Base-by-base conservation (phyloP, 2,797 vertebrate genomes). In the Acrossocheilus fasciatus region DNA sequence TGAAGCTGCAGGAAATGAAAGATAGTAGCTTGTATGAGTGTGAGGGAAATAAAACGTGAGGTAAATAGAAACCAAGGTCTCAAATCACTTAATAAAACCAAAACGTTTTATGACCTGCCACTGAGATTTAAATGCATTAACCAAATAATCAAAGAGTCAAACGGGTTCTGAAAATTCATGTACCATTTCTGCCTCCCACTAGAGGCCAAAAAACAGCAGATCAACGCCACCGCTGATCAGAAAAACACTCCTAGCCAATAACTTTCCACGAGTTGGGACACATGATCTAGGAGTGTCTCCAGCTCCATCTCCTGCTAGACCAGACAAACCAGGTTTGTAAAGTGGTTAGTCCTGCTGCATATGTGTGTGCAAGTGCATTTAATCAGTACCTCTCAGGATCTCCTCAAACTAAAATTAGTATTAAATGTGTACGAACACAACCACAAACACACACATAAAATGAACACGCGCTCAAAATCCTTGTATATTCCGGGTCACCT, bases 321-420 rank as follows among this genome's bases (percentile, higher is more conserved):
- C 84, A 87, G 92, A 88, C 64, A 72, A 87, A 90, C 88, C 87
- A 75, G 90, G 70, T 87, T 82, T 83, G 41, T 26, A 69, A 70
- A 86, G 80, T 66, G 59, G 81, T 80, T 77, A 91, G 90, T 86
- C 91, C 90, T 73, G 88, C 88, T 86, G 87, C 57, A 78, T n/a
- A 26, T 26, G 41, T 88, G 87, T 89, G 86, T 89, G 90, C 87
- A 91, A 90, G 91, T 89, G 90, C 91, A 82, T 88, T 90, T 89
- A 84, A 89, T 92, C 89, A 87, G 90, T 88, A 88, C 91, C 90
- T 92, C 89, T 92, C 88, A 68, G 89, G 80, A 69, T 80, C 18
- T 47, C 76, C 39, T 52, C 74, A 4, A 72, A 72, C n/a, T 34
- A 64, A 77, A 62, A 73, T 59, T 81, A 30, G 45, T 75, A 39